Base-by-base conservation (phyloP, 2,113 vertebrate species). In the Eclectus roratus region DNA sequence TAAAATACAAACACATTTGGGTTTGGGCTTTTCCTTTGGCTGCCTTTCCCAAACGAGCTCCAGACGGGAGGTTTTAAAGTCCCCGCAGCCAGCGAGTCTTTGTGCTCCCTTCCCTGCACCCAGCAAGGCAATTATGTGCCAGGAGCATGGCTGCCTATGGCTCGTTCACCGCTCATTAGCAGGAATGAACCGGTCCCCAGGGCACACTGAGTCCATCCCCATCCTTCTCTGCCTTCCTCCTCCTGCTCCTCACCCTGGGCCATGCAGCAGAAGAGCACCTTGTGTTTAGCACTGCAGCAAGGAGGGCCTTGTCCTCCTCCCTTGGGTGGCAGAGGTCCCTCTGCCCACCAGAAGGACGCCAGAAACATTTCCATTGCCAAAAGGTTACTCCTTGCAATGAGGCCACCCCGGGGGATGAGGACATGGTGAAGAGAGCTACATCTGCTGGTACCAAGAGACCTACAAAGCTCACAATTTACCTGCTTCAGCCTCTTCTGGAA, bases 21-120 rank as follows among this genome's bases (percentile, higher is more conserved):
- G 56, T n/a, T n/a, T 58, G 33, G 13, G 33, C 21, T 58, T 58
- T 24, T n/a, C 33, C 21, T 58, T 96, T 94, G 74, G 53, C 49
- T 96, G 81, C 77, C 61, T 96, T 97, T 85, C 94, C 85, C 88
- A 94, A 97, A 97, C 77, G 81, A 96, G 87, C 74, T 80, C 31
- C 27, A 95, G 87, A 95, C 93, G 72, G 55, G 70, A 96, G 77
- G 81, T 72, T 94, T 96, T 70, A 88, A 96, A 94, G 90, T 96
- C 96, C 90, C 97, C 0, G 2, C 10, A 74, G 94, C 96, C 87
- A 74, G 55, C 2, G 10, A 95, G 83, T 80, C 79, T 91, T 90
- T 85, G 84, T 47, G 66, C 50, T 90, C 88, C 69, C 58, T 79
- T 85, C 50, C 56, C 55, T 80, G 50, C 85, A 91, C 86, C 69